A percentile compares a stretch with the other conserved stretches of the same genome.
Evolutionary conservation across 2,797 vertebrate genomes (phyloP).

Genomic region (Anomalospiza imberbis): DNA sequence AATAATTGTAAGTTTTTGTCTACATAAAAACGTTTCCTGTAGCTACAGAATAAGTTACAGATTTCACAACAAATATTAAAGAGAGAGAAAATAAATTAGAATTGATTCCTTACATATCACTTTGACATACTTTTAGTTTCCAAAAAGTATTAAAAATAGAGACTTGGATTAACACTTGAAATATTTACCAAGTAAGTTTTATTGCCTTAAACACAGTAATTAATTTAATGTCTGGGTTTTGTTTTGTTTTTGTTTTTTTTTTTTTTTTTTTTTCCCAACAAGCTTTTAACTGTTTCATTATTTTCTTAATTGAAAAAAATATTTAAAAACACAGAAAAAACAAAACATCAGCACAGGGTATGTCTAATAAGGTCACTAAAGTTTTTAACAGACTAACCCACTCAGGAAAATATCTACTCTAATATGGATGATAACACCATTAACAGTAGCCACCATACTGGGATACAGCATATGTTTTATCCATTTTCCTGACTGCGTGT

Average conservation of each 20-base stretch:
- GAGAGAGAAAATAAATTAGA: neutral
- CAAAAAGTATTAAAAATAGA: neutral
- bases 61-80: neutral
- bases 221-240: neutral
- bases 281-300: neutral
- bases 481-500: neutral
- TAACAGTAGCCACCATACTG: neutral
- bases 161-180: neutral
- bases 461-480: neutral
- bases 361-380: neutral
- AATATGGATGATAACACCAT: neutral
- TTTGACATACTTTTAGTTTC: neutral
- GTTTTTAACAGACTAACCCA: neutral
- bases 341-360: fast-evolving
- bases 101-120: neutral
- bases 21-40: neutral
- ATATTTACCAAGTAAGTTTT: neutral
- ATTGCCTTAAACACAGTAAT: neutral
- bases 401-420: neutral
- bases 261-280: neutral
- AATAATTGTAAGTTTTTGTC: neutral
- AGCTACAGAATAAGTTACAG: neutral
- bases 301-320: neutral
- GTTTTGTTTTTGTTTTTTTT: no score
- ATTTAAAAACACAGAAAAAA: neutral